These are phyloP conservation scores for Schlechtendalia chinensis DNA, from an alignment of 1,140 invertebrate species.

Conservation along the genomic window DNA sequence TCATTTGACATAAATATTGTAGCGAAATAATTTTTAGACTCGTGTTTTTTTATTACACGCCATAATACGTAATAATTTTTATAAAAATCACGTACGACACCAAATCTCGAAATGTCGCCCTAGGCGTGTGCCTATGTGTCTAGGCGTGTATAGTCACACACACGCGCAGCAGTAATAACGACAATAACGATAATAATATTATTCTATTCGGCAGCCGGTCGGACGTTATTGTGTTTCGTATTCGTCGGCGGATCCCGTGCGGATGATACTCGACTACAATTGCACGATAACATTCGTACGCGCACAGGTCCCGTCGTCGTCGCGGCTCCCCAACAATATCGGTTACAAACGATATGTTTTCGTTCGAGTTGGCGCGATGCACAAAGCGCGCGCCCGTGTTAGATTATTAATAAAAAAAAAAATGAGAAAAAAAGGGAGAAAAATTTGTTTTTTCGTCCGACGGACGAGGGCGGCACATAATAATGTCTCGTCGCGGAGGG, in stretches of 20 bases:
- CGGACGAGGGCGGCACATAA: slow-evolving; percentile 18
- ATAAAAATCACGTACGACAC: no score
- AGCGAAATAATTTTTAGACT: background rate
- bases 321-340: slow-evolving; percentile 39
- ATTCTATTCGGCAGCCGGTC: slow-evolving; percentile 14
- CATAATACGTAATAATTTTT: no score
- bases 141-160: slow-evolving; percentile 1
- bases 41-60: slow-evolving; percentile 15
- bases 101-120: no score
- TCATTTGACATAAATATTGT: no score
- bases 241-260: no score
- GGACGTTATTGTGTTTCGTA: no score
- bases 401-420: no score
- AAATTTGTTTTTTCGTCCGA: slow-evolving; percentile 17
- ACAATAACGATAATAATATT: slow-evolving; percentile 7
- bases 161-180: background rate
- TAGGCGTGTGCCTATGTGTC: no score
- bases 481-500: no score
- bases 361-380: slow-evolving; percentile 31
- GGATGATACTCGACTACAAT: slow-evolving; percentile 27
- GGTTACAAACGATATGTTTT: slow-evolving; percentile 48
- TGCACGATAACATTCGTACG: no score
- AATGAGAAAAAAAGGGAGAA: slow-evolving; percentile 12
- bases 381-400: background rate
- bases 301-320: no score